Conservation (phyloP, 2,113 vertebrate species). For the Tretioscincus oriximinensis region DNA sequence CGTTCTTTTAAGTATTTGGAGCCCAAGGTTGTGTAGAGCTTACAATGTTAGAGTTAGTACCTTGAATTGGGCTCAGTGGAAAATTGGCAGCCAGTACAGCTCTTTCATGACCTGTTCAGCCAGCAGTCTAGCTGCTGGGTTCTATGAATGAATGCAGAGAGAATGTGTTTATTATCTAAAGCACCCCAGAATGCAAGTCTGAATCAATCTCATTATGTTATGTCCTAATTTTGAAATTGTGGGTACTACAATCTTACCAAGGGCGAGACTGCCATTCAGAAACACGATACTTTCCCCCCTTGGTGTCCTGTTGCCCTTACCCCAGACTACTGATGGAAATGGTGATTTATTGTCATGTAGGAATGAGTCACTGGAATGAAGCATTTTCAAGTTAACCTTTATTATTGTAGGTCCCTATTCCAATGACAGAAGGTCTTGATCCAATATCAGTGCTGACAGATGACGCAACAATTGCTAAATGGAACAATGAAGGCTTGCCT, state of each 20-base stretch:
- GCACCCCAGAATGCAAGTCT: not conserved
- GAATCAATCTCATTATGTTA: not conserved
- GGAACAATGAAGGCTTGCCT: slow-evolving; percentile 79
- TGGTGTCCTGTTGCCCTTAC: not conserved
- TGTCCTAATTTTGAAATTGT: not conserved
- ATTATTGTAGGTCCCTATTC: slow-evolving; percentile 66
- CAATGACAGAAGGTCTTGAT: slow-evolving; percentile 75
- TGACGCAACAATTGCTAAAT: slow-evolving; percentile 72
- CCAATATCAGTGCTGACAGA: slow-evolving; percentile 72
- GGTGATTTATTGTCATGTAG: slow-evolving; percentile 8
- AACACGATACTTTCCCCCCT: not conserved
- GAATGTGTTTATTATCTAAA: too few species aligned
- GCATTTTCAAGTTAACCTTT: slow-evolving; percentile 53
- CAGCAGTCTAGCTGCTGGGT: too few species aligned
- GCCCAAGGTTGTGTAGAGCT: too few species aligned
- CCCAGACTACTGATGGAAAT: not conserved
- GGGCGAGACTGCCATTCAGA: not conserved
- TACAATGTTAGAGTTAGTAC: too few species aligned
- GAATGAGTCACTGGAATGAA: slow-evolving; percentile 10
- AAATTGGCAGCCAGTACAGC: too few species aligned
- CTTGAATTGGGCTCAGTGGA: too few species aligned
- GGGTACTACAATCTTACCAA: not conserved
- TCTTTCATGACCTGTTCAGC: too few species aligned
- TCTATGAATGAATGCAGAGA: too few species aligned
- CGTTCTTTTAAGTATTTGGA: too few species aligned